Base-by-base conservation (phyloP, 2,888 invertebrate genomes). In the Limnephilus auricula region DNA sequence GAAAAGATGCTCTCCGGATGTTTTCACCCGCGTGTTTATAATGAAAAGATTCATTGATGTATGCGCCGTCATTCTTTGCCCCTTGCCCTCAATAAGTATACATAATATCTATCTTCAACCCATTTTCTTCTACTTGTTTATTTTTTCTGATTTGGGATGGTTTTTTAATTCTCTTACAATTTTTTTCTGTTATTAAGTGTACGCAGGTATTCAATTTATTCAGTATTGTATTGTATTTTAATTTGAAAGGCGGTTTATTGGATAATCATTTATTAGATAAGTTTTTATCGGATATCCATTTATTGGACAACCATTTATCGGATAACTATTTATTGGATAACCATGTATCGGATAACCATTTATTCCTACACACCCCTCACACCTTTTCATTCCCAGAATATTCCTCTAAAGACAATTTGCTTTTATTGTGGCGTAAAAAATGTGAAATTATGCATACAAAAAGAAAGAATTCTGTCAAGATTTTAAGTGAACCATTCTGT, bases 21-120 rank as follows among this genome's bases (percentile, higher is more conserved):
- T 89, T 89, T 79, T 89, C 40, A 79, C n/a, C 37, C 40, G 37
- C 13, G 31, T 89, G 40, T 89, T 89, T 89, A 89, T 37, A 40
- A 45, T 40, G 82, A 82, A 83, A 83, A 83, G 65, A 65, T 65
- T 65, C 65, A 65, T 65, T 65, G 65, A 65, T 65, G 65, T 65
- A 9, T 65, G 65, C 65, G 65, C 65, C n/a, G 6, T 65, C 65
- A 65, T 65, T 65, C 25, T 25, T 65, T 65, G 65, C 65, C 65
- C 65, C 65, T 65, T 65, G 65, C 65, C 65, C 65, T n/a, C 65
- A 25, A n/a, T 65, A 65, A 9, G 4, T 65, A n/a, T n/a, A 65
- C 6, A 6, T 12, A 37, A 18, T 50, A 50, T 50, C 18, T n/a
- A 25, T 65, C 25, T 65, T 65, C 65, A 65, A 6, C 18, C 50